Percentiles rank a stretch among this genome's conserved stretches.
phyloP scores from a whole-genome alignment of 2,113 vertebrate genomes.

The Dicrurus megarhynchus region DNA sequence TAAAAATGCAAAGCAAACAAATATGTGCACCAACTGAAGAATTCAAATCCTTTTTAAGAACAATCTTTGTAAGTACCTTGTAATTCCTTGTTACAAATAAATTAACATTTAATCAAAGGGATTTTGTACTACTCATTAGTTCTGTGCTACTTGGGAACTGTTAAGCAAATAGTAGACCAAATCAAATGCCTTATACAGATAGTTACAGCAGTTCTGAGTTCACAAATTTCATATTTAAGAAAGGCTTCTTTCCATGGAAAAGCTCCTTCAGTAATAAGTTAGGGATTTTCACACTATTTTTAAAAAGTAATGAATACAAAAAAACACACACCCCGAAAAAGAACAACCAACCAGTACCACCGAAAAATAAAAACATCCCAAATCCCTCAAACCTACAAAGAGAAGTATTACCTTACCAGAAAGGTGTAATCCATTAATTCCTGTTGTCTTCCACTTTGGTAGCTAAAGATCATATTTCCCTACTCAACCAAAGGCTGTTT shows the following conservation, averaged over 20 bases:
- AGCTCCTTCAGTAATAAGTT: neutral
- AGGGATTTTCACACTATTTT: neutral
- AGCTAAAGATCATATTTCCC: neutral
- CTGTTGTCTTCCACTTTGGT: neutral
- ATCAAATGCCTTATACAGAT: neutral
- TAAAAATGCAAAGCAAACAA: neutral
- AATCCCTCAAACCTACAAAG: neutral
- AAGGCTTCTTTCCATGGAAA: neutral
- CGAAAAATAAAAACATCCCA: neutral
- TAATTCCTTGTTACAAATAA: neutral
- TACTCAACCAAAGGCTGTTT: neutral
- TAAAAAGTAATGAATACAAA: neutral
- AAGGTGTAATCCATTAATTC: neutral
- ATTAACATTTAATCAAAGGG: neutral
- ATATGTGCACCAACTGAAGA: neutral
- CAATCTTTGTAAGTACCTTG: neutral
- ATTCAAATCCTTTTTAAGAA: neutral
- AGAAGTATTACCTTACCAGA: neutral
- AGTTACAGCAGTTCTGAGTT: neutral
- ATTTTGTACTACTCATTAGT: neutral
- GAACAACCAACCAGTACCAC: neutral
- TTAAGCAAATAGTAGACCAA: neutral
- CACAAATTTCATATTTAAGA: neutral
- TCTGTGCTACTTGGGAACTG: neutral
- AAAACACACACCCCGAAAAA: accelerated